Percentiles rank a stretch among this genome's conserved stretches.
Conservation (phyloP, 2,888 invertebrate genomes). For the Eudasyphora cyanicolor region DNA sequence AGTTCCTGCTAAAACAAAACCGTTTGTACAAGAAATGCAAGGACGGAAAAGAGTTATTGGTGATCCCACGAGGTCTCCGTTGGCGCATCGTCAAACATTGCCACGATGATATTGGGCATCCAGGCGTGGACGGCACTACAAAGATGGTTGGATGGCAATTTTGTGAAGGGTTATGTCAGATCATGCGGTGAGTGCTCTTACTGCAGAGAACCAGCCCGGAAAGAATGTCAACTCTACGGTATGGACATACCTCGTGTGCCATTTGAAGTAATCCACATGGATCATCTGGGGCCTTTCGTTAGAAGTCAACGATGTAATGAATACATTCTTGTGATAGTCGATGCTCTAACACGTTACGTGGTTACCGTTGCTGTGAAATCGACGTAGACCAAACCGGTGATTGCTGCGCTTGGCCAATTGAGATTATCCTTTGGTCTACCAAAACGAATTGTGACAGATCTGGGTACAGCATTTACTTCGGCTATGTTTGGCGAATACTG, state of each 20-base stretch:
- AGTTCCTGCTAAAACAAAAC: slow-evolving; percentile 36
- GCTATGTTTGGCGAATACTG: slow-evolving; percentile 43
- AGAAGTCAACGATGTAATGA: slow-evolving; percentile 48
- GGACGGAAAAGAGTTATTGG: slow-evolving; percentile 5
- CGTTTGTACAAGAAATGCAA: slow-evolving; percentile 38
- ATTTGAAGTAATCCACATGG: slow-evolving; percentile 39
- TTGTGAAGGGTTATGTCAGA: slow-evolving; percentile 58
- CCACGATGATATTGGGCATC: slow-evolving; percentile 67
- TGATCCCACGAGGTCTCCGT: slow-evolving; percentile 9
- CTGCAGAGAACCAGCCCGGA: slow-evolving; percentile 25
- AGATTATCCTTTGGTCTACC: slow-evolving; percentile 54
- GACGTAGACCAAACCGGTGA: slow-evolving; percentile 64
- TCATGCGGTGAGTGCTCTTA: slow-evolving; percentile 65
- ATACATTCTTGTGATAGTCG: slow-evolving; percentile 54
- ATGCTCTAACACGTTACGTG: slow-evolving; percentile 53
- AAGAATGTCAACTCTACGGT: slow-evolving; percentile 48
- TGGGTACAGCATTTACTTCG: slow-evolving; percentile 59
- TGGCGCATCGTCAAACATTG: slow-evolving; percentile 56
- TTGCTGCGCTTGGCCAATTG: slow-evolving; percentile 48
- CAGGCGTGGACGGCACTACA: slow-evolving; percentile 61
- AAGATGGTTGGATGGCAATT: slow-evolving; percentile 55
- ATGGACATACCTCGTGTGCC: slow-evolving; percentile 25
- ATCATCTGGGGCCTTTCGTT: slow-evolving; percentile 35
- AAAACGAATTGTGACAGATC: slow-evolving; percentile 48
- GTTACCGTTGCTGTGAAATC: slow-evolving; percentile 49